Percentiles rank a stretch among this genome's conserved stretches.
Conservation (phyloP, 2,888 invertebrate genomes). For the Netelia melanura region DNA sequence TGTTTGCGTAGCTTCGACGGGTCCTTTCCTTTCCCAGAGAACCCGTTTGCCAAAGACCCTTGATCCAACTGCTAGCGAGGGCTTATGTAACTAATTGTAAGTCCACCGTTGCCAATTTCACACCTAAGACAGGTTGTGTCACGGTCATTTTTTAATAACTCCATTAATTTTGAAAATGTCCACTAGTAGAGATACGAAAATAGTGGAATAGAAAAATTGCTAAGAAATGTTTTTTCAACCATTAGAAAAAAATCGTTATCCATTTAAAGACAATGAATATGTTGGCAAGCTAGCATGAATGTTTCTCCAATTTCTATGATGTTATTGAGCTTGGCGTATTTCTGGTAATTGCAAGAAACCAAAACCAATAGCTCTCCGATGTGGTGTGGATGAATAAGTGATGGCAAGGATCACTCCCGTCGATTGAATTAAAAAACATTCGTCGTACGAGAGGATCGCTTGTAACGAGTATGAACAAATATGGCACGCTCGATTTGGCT, state of each 20-base stretch:
- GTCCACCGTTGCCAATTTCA: not conserved
- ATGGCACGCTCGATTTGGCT: not conserved
- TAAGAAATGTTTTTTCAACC: not conserved
- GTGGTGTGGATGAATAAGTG: not conserved
- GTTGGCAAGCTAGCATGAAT: not conserved
- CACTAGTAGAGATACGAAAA: not conserved
- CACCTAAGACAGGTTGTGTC: not conserved
- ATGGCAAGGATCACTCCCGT: not conserved
- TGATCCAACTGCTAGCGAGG: not conserved
- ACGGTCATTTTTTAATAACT: not conserved
- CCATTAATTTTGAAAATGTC: not conserved
- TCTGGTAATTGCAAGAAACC: not conserved
- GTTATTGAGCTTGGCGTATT: not conserved
- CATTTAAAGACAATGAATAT: too few species aligned
- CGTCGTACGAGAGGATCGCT: not conserved
- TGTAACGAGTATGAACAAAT: not conserved
- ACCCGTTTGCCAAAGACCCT: conserved; percentile 44
- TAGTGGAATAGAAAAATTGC: not conserved
- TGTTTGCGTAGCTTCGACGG: conserved; percentile 59
- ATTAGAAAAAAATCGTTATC: not conserved
- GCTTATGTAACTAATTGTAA: not conserved
- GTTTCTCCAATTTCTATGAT: not conserved
- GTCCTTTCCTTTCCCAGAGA: conserved; percentile 35
- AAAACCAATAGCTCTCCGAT: not conserved
- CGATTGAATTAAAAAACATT: not conserved